Conservation (phyloP, 2,113 vertebrate genomes). For the Oenanthe oenanthe region DNA sequence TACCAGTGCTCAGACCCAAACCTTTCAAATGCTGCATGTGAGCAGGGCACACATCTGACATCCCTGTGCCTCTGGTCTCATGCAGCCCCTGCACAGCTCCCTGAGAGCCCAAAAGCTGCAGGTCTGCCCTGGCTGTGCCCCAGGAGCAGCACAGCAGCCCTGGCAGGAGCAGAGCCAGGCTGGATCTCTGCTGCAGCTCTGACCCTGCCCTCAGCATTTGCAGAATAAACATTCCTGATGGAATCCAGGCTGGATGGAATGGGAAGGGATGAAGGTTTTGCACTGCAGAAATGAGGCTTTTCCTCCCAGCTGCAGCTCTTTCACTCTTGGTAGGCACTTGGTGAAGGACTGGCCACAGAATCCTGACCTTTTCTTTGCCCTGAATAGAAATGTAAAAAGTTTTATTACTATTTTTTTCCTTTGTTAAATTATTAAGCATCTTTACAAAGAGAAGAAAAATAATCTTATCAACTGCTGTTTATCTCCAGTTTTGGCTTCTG, state of each 20-base stretch:
- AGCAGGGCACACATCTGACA: rapidly evolving
- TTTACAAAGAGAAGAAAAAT: background rate
- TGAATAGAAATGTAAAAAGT: background rate
- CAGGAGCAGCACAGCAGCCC: background rate
- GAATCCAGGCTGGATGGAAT: background rate
- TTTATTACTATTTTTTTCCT: background rate
- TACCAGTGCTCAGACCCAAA: background rate
- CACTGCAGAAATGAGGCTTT: background rate
- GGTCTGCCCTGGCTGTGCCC: background rate
- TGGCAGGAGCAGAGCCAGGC: background rate
- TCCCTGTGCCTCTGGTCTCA: background rate
- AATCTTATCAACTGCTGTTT: background rate
- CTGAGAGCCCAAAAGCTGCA: background rate
- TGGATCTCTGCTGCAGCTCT: background rate
- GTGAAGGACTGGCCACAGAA: background rate
- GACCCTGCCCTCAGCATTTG: background rate
- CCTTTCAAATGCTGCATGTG: background rate
- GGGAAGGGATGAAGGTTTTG: background rate
- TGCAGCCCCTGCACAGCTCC: background rate
- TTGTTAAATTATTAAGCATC: background rate
- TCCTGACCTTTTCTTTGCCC: background rate
- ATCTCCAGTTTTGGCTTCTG: background rate
- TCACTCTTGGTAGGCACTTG: background rate
- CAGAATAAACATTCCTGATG: background rate
- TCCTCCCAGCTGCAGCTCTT: background rate